Conservation (phyloP, 2,797 vertebrate genomes). For the Paramormyrops hopkinsi region DNA sequence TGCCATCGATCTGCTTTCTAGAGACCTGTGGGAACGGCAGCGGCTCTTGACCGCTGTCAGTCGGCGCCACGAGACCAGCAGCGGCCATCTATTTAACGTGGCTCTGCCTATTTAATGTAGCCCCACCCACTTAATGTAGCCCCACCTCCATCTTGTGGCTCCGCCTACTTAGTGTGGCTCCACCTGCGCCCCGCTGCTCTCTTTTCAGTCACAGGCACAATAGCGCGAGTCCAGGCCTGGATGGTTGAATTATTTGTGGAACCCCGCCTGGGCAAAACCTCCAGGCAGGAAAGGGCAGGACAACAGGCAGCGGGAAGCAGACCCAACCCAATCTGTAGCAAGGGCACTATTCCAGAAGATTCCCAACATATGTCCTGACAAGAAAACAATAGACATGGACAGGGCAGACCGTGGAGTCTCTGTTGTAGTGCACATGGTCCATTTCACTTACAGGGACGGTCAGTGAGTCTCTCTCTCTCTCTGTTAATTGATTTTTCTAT, state of each 20-base stretch:
- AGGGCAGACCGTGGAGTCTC: slow-evolving; percentile 59
- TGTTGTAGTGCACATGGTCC: slow-evolving; percentile 51
- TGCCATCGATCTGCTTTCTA: slow-evolving; percentile 51
- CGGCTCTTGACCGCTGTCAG: slow-evolving; percentile 30
- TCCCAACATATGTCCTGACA: slow-evolving; percentile 70
- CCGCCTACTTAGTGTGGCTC: slow-evolving; percentile 27
- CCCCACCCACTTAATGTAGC: slow-evolving; percentile 23
- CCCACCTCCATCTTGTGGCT: not conserved
- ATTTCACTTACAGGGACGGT: slow-evolving; percentile 67
- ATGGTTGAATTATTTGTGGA: not conserved
- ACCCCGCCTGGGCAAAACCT: slow-evolving; percentile 29
- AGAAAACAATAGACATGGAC: slow-evolving; percentile 53
- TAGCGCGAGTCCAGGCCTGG: not conserved
- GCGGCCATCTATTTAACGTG: slow-evolving; percentile 31
- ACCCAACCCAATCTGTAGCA: slow-evolving; percentile 20
- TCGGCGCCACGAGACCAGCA: slow-evolving; percentile 44
- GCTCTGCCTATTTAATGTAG: slow-evolving; percentile 36
- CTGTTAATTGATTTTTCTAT: slow-evolving; percentile 71
- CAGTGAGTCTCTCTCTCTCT: slow-evolving; percentile 52
- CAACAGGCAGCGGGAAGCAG: slow-evolving; percentile 29
- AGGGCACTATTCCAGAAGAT: slow-evolving; percentile 55
- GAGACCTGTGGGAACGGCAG: slow-evolving; percentile 35
- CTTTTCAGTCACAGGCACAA: slow-evolving; percentile 35
- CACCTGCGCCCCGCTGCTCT: slow-evolving; percentile 45
- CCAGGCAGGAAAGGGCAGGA: slow-evolving; percentile 57